These are phyloP conservation scores for Rhingia campestris DNA, from an alignment of 2,888 invertebrate genomes.

Conservation along the genomic window DNA sequence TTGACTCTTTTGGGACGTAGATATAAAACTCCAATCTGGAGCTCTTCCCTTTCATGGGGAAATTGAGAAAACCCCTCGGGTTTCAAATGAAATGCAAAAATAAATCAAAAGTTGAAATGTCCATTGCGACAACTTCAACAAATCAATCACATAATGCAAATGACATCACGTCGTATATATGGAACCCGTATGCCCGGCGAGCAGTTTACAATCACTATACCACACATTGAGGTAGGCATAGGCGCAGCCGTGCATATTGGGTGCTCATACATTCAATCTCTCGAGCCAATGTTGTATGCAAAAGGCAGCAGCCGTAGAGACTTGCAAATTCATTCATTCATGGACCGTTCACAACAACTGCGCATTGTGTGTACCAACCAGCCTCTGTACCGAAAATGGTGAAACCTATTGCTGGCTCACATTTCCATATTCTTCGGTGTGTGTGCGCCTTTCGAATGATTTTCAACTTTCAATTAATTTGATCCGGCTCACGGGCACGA, in stretches of 20 bases:
- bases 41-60: constrained; percentile 50
- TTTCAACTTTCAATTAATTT: constrained; percentile 60
- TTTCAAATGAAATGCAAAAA: constrained; percentile 71
- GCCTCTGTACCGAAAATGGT: constrained; percentile 57
- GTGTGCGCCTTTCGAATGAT: constrained; percentile 8
- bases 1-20: neutral
- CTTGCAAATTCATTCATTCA: constrained; percentile 71
- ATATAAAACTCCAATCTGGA: neutral
- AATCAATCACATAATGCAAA: constrained; percentile 74
- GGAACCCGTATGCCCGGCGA: neutral
- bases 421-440: constrained; percentile 58
- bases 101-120: constrained; percentile 74
- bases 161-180: constrained; percentile 38
- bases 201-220: constrained; percentile 41
- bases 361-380: too few species aligned
- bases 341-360: constrained; percentile 35
- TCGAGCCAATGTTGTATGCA: constrained; percentile 54
- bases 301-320: constrained; percentile 49
- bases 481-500: constrained; percentile 2
- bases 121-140: constrained; percentile 70
- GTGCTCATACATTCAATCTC: constrained; percentile 15
- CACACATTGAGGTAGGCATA: constrained; percentile 67
- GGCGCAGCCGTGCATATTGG: constrained; percentile 7
- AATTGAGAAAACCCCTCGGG: constrained; percentile 14
- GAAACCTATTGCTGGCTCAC: constrained; percentile 24